Evolutionary conservation across 2,888 invertebrate species (phyloP).

Genomic region (Cerceris ruficornis): DNA sequence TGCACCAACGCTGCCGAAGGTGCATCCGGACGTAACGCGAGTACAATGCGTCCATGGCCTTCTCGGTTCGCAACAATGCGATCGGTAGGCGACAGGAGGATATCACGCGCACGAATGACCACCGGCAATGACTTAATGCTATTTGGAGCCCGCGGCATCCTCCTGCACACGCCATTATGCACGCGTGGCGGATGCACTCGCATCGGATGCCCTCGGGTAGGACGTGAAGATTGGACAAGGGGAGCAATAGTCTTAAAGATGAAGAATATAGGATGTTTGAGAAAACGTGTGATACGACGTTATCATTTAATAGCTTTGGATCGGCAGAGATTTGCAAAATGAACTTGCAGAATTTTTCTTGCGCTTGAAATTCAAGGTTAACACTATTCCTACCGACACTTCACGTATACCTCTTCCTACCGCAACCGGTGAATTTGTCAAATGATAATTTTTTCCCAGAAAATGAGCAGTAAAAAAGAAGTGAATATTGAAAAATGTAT

Average conservation of each 20-base stretch:
- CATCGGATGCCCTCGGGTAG: constrained; percentile 44
- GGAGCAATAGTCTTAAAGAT: constrained; percentile 23
- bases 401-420: too few relatives aligned
- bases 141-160: constrained; percentile 57
- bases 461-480: too few relatives aligned
- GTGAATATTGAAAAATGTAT: too few relatives aligned
- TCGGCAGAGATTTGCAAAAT: too few relatives aligned
- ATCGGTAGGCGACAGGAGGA: constrained; percentile 64
- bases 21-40: constrained; percentile 14
- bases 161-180: constrained; percentile 61
- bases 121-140: constrained; percentile 70
- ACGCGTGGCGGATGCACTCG: constrained; percentile 60
- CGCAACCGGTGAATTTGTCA: too few relatives aligned
- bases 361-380: too few relatives aligned
- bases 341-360: too few relatives aligned
- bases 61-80: constrained; percentile 50
- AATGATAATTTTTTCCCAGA: too few relatives aligned
- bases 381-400: too few relatives aligned
- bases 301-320: too few relatives aligned
- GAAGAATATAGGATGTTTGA: too few relatives aligned
- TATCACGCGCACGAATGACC: constrained; percentile 64
- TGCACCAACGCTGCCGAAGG: constrained; percentile 15
- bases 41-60: constrained; percentile 18
- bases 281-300: too few relatives aligned
- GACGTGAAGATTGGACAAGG: constrained; percentile 46